Percentiles rank a stretch among this genome's conserved stretches.
phyloP scores from a whole-genome alignment of 2,888 invertebrate species.

The Pristionchus japonicus region DNA sequence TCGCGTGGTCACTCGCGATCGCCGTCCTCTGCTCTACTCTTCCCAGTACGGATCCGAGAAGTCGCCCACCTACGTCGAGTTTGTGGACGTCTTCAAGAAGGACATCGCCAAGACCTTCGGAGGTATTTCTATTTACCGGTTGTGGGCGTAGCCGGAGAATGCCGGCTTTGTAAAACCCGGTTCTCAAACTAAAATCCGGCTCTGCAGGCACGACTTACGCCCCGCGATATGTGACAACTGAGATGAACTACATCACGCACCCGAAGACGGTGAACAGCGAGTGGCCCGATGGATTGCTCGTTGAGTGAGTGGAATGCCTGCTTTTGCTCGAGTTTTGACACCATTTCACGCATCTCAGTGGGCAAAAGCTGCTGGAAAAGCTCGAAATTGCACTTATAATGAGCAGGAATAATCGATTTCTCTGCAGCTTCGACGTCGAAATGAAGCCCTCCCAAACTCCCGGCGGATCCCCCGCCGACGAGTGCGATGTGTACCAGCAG shows the following conservation, averaged over 20 bases:
- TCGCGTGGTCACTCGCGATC: conserved; percentile 37
- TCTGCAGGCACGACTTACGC: conserved; percentile 62
- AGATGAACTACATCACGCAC: conserved; percentile 72
- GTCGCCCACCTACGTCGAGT: conserved; percentile 70
- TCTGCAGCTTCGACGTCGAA: conserved; percentile 62
- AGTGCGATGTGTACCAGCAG: conserved; percentile 72
- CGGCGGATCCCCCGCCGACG: conserved; percentile 57
- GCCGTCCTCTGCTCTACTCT: conserved; percentile 70
- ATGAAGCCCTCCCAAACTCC: conserved; percentile 55
- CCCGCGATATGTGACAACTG: conserved; percentile 59
- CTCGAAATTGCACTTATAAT: no score
- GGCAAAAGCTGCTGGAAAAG: no score
- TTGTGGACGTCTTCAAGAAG: conserved; percentile 66
- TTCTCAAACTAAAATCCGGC: neutral
- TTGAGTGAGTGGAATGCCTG: conserved; percentile 61
- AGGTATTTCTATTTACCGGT: conserved; percentile 25
- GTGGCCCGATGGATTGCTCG: conserved; percentile 73
- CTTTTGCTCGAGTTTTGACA: no score
- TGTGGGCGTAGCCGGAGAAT: neutral
- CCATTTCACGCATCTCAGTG: no score
- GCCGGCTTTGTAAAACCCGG: neutral
- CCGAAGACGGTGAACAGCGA: conserved; percentile 74
- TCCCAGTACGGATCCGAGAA: conserved; percentile 67
- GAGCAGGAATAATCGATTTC: no score
- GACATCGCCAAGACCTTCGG: conserved; percentile 72